phyloP scores from a whole-genome alignment of 2,113 vertebrate species.

The Malurus elegans region DNA sequence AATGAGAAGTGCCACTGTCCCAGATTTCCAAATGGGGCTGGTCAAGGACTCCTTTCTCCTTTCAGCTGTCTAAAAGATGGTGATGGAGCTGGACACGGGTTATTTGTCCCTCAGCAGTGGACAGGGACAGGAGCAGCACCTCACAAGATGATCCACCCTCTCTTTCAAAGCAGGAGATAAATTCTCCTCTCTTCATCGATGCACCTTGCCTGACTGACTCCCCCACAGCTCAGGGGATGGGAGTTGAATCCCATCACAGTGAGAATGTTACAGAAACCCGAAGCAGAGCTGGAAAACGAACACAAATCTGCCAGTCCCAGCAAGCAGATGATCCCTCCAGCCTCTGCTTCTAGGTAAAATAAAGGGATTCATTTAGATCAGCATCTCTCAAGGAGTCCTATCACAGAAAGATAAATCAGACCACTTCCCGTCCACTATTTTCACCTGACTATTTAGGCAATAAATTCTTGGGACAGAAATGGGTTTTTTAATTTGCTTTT shows the following conservation, averaged over 20 bases:
- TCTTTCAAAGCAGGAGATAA: not conserved
- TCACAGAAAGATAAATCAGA: not conserved
- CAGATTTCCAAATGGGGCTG: not conserved
- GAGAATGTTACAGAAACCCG: not conserved
- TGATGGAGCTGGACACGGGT: not conserved
- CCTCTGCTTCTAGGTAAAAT: not conserved
- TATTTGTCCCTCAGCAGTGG: not conserved
- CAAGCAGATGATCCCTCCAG: not conserved
- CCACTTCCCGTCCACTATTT: not conserved
- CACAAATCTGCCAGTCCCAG: not conserved
- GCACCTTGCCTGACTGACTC: not conserved
- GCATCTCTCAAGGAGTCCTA: not conserved
- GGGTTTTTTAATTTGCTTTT: fast-evolving
- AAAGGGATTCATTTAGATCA: not conserved
- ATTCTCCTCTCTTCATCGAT: not conserved
- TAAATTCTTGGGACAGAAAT: not conserved
- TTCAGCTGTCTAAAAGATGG: not conserved
- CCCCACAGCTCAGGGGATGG: not conserved
- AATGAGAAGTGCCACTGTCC: not conserved
- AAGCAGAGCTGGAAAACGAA: not conserved
- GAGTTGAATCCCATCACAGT: not conserved
- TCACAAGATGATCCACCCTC: not conserved
- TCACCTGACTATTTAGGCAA: not conserved
- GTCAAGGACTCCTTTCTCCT: not conserved
- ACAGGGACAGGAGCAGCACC: not conserved